These are phyloP conservation scores for Pelagia noctiluca DNA, from an alignment of 30 jellyfish, hydroid and myxozoan species.

Conservation along the genomic window DNA sequence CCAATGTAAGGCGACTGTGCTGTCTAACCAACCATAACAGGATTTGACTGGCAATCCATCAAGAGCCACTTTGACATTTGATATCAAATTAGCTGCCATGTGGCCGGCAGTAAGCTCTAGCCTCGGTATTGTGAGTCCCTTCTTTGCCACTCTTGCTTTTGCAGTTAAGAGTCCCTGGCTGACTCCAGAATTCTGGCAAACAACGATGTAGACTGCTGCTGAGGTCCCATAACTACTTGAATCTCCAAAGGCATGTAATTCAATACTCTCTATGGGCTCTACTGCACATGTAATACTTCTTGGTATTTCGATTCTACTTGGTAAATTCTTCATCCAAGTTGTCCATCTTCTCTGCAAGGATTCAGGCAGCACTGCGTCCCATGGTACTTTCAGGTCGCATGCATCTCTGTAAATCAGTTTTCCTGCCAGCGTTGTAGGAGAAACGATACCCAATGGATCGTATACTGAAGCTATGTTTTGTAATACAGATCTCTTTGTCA, in stretches of 20 bases:
- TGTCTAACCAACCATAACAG: slow-evolving; percentile 59
- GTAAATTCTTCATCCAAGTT: slow-evolving; percentile 31
- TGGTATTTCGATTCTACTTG: slow-evolving; percentile 37
- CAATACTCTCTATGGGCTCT: slow-evolving; percentile 48
- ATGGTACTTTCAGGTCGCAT: slow-evolving; percentile 45
- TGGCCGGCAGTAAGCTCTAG: slow-evolving; percentile 62
- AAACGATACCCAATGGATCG: slow-evolving; percentile 75
- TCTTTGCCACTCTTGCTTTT: slow-evolving; percentile 44
- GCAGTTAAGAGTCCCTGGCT: slow-evolving; percentile 65
- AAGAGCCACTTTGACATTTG: slow-evolving; percentile 31
- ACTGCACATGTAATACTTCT: slow-evolving; percentile 34
- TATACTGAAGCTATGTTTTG: slow-evolving; percentile 63
- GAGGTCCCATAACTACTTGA: slow-evolving; percentile 70
- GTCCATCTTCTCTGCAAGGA: slow-evolving; percentile 16
- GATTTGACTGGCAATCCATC: not conserved
- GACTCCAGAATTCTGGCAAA: slow-evolving; percentile 44
- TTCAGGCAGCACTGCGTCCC: slow-evolving; percentile 64
- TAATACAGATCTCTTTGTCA: slow-evolving; percentile 73
- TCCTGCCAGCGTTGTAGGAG: slow-evolving; percentile 59
- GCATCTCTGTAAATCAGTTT: slow-evolving; percentile 51
- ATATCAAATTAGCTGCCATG: slow-evolving; percentile 66
- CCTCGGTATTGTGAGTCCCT: slow-evolving; percentile 56
- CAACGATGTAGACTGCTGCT: slow-evolving; percentile 74
- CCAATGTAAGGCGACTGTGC: slow-evolving; percentile 75
- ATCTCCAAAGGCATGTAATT: slow-evolving; percentile 81